phyloP scores from a whole-genome alignment of 1,140 invertebrate species.

The Anadara kagoshimensis region DNA sequence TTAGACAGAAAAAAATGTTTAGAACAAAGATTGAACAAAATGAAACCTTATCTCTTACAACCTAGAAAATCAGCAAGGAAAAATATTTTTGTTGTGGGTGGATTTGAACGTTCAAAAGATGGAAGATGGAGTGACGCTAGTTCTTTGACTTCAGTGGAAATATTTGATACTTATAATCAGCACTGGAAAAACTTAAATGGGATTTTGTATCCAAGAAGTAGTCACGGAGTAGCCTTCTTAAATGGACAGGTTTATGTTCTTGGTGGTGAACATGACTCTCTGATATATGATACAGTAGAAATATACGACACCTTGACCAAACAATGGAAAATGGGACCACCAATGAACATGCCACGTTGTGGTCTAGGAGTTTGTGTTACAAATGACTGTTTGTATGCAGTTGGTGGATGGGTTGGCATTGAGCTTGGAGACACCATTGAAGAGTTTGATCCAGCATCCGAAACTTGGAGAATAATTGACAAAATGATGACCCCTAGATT shows the following conservation, averaged over 20 bases:
- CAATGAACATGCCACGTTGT: constrained; percentile 87
- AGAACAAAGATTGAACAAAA: constrained; percentile 34
- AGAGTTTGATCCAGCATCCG: constrained; percentile 85
- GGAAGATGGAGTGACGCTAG: constrained; percentile 70
- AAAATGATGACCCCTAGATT: constrained; percentile 86
- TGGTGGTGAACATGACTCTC: constrained; percentile 81
- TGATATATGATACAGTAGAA: constrained; percentile 91
- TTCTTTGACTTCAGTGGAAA: constrained; percentile 55
- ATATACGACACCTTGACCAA: constrained; percentile 85
- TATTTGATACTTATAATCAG: constrained; percentile 55
- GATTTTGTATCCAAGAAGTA: constrained; percentile 52
- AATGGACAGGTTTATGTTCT: constrained; percentile 60
- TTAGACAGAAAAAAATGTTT: constrained; percentile 35
- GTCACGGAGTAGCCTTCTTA: constrained; percentile 52
- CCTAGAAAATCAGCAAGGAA: constrained; percentile 75
- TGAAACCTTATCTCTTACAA: constrained; percentile 45
- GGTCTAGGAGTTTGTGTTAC: constrained; percentile 91
- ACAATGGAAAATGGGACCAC: constrained; percentile 78
- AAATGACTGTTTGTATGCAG: constrained; percentile 88
- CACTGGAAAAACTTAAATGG: constrained; percentile 50
- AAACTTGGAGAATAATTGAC: constrained; percentile 85
- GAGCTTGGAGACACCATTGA: constrained; percentile 93
- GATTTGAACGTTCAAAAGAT: constrained; percentile 69
- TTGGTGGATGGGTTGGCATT: constrained; percentile 94
- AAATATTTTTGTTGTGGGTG: constrained; percentile 70